Percentiles rank a stretch among this genome's conserved stretches.
Conservation (phyloP, 2,113 vertebrate genomes). For the Eurystomus gularis region DNA sequence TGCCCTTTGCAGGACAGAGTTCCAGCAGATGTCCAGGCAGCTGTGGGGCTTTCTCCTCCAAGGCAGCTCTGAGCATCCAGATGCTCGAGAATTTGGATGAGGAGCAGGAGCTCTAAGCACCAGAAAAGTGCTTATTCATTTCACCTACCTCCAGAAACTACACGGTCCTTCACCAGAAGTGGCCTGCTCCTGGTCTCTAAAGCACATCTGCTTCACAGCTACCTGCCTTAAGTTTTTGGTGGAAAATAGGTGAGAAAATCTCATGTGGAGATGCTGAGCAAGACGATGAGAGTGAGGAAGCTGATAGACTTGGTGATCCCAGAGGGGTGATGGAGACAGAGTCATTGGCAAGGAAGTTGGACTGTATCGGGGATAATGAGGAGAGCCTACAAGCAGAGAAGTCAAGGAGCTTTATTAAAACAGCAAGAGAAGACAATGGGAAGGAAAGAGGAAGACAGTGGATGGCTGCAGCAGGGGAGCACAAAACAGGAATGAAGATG, state of each 20-base stretch:
- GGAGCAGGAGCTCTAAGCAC: not conserved
- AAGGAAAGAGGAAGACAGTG: accelerated
- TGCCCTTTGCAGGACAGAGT: not conserved
- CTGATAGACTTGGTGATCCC: not conserved
- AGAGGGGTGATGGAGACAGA: not conserved
- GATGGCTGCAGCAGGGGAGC: not conserved
- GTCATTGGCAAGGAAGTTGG: accelerated
- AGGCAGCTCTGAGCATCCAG: not conserved
- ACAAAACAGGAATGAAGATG: not conserved
- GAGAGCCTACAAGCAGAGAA: not conserved
- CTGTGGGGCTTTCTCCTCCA: accelerated
- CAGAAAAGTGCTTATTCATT: not conserved
- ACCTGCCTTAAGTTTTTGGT: not conserved
- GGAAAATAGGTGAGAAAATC: not conserved
- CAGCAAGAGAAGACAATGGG: not conserved
- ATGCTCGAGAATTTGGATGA: not conserved
- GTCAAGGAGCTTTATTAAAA: not conserved
- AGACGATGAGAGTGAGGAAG: not conserved
- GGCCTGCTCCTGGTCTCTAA: not conserved
- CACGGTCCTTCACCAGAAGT: accelerated
- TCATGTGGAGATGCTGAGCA: too few relatives aligned
- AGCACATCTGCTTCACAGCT: not conserved
- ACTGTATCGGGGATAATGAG: not conserved
- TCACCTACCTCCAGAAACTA: not conserved
- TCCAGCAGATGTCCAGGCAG: not conserved